Evolutionary conservation across 2,888 invertebrate genomes (phyloP).

Genomic region (Noctua janthe): DNA sequence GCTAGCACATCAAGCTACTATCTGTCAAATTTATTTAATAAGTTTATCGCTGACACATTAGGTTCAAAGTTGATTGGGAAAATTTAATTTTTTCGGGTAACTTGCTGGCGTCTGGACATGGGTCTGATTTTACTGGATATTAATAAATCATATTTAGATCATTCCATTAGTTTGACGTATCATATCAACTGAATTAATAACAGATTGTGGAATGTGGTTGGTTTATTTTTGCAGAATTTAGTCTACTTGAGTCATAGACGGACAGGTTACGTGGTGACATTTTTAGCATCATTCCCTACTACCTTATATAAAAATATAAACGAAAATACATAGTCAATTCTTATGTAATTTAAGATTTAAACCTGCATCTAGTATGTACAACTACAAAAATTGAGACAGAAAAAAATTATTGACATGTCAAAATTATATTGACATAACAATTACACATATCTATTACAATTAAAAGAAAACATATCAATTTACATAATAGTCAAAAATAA

Average conservation of each 20-base stretch:
- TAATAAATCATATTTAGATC: not conserved
- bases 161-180: not conserved
- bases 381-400: not conserved
- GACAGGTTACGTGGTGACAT: not conserved
- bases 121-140: not conserved
- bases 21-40: too few relatives aligned
- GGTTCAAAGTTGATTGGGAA: too few relatives aligned
- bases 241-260: not conserved
- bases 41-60: too few relatives aligned
- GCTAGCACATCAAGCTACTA: too few relatives aligned
- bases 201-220: not conserved
- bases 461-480: not conserved
- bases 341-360: not conserved
- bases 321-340: not conserved
- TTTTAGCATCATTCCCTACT: not conserved
- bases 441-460: not conserved
- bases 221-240: not conserved
- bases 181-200: not conserved
- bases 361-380: not conserved
- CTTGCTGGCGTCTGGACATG: not conserved
- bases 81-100: too few relatives aligned
- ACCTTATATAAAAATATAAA: not conserved
- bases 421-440: constrained; percentile 4
- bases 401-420: not conserved
- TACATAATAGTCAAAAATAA: not conserved